Percentiles rank a stretch among this genome's conserved stretches.
These are phyloP conservation scores for Eristalis tenax DNA, from an alignment of 2,888 invertebrate species.

Conservation along the genomic window DNA sequence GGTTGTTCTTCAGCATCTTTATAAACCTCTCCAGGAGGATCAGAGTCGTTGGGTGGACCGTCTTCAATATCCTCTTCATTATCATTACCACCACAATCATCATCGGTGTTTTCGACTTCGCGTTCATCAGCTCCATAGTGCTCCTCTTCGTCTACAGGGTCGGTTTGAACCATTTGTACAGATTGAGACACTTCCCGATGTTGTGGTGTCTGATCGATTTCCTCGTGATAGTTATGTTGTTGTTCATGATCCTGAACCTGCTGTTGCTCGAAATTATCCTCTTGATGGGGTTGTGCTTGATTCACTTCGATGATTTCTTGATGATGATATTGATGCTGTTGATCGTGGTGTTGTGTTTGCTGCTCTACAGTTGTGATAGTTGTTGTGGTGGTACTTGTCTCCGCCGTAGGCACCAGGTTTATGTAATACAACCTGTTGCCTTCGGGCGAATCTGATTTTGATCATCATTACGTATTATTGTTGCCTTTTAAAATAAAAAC, in stretches of 20 bases:
- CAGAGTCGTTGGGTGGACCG: neutral
- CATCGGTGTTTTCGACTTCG: constrained; percentile 11
- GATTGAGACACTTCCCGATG: neutral
- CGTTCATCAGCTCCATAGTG: constrained; percentile 29
- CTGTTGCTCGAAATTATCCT: neutral
- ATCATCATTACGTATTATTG: constrained; percentile 82
- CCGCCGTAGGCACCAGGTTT: constrained; percentile 70
- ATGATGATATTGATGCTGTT: constrained; percentile 73
- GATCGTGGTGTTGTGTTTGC: constrained; percentile 69
- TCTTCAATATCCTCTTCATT: constrained; percentile 25
- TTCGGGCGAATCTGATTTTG: constrained; percentile 76
- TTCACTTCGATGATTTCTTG: constrained; percentile 39
- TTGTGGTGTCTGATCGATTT: constrained; percentile 29
- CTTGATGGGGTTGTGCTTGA: constrained; percentile 11
- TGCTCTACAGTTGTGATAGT: constrained; percentile 71
- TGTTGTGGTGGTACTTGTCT: constrained; percentile 69
- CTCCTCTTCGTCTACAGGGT: neutral
- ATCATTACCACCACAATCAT: neutral
- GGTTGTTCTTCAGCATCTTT: constrained; percentile 38
- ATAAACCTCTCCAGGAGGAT: constrained; percentile 41
- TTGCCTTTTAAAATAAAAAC: constrained; percentile 82
- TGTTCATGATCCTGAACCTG: neutral
- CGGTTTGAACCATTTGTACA: neutral
- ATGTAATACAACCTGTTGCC: constrained; percentile 72
- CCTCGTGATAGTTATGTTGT: neutral